Base-by-base conservation (phyloP, 2,888 invertebrate genomes). In the Synanthedon tipuliformis region DNA sequence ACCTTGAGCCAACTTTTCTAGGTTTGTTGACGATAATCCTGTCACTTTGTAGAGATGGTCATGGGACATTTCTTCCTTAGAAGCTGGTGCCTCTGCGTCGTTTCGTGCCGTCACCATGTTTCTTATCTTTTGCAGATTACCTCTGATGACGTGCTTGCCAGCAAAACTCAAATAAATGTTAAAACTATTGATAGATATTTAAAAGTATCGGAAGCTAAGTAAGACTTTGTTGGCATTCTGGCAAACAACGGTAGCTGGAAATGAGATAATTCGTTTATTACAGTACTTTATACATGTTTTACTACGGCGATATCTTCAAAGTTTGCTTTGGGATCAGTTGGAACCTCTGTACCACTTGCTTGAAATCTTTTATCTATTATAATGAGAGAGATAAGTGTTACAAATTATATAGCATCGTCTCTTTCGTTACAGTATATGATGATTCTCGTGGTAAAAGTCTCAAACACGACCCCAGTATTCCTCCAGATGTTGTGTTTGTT, bases 1-100 rank as follows among this genome's bases (percentile, higher is more conserved):
- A 86, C 86, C 83, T 78, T 80, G 74, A 12, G 75, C 78, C 60
- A 85, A 59, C 57, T 85, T 85, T 60, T 85, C 82, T 62, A 86
- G 63, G 60, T 85, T 87, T 1, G 62, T 65, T 0, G 83, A 73
- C 0, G 86, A 84, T 50, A 87, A 61, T 16, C 85, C 86, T 0
- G 86, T 86, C 41, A 86, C 84, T 59, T 70, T 81, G 57, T 73
- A 87, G 1, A 86, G 67, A 52, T 86, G 85, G 54, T 81, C 83
- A 50, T 83, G 84, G 0, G 82, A 72, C 0, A 86, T 84, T 58
- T 79, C 84, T 53, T 81, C 84, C 52, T 66, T 68, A 5, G 50
- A 57, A 40, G 60, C 57, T 4, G 66, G 59, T 0, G 68, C 66
- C 53, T 74, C 75, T 1, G 69, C 70, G 41, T 85, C 86, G 45